A percentile compares a stretch with the other conserved stretches of the same genome.
These are phyloP conservation scores for Agriopis aurantiaria DNA, from an alignment of 2,888 invertebrate species.

Conservation along the genomic window DNA sequence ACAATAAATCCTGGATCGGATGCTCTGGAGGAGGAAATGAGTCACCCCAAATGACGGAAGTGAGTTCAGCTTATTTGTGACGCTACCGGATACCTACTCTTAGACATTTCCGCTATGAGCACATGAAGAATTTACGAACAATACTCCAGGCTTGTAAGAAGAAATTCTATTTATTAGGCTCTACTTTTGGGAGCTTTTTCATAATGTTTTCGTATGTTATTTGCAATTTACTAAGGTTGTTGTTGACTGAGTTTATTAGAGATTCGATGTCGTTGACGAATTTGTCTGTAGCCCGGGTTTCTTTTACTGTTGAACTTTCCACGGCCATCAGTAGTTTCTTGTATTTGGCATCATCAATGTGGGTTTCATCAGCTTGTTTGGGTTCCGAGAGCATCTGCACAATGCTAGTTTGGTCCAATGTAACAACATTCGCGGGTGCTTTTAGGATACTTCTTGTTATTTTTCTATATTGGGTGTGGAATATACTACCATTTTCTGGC, in stretches of 20 bases:
- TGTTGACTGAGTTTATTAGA: slow-evolving; percentile 52
- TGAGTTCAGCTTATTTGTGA: slow-evolving; percentile 67
- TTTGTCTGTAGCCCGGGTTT: slow-evolving; percentile 53
- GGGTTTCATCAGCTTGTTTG: background rate
- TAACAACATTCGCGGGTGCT: background rate
- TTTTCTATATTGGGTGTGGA: slow-evolving; percentile 14
- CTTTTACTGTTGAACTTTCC: slow-evolving; percentile 40
- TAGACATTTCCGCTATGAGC: slow-evolving; percentile 51
- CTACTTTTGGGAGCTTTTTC: slow-evolving; percentile 51
- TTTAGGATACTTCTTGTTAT: slow-evolving; percentile 14
- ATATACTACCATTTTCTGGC: slow-evolving; percentile 12
- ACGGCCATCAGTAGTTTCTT: slow-evolving; percentile 25
- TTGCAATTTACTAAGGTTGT: slow-evolving; percentile 52
- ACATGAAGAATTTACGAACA: slow-evolving; percentile 43
- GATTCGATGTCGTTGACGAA: slow-evolving; percentile 56
- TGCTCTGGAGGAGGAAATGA: slow-evolving; percentile 67
- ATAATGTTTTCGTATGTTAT: slow-evolving; percentile 46
- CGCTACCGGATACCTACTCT: slow-evolving; percentile 63
- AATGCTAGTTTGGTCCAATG: slow-evolving; percentile 6
- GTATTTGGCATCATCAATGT: slow-evolving; percentile 19
- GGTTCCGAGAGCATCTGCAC: slow-evolving; percentile 10
- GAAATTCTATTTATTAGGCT: slow-evolving; percentile 28
- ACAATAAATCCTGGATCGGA: slow-evolving; percentile 62
- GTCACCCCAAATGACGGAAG: slow-evolving; percentile 69
- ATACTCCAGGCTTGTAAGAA: slow-evolving; percentile 34